phyloP scores from a whole-genome alignment of 2,888 invertebrate genomes.

The Ophonus ardosiacus region DNA sequence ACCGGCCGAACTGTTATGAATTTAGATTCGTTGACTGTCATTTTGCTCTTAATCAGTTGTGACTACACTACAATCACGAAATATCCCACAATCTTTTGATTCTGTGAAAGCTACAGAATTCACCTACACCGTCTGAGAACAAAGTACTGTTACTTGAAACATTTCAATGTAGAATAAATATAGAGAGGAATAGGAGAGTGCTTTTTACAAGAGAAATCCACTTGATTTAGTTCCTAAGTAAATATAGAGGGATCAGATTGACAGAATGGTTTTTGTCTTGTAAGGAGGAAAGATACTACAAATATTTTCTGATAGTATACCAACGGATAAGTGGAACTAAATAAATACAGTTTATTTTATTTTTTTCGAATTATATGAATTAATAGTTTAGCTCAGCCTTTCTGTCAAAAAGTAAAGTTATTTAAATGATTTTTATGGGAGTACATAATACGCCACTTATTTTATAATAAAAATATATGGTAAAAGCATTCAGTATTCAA shows the following conservation, averaged over 20 bases:
- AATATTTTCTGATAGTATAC: constrained; percentile 3
- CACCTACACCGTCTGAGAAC: neutral
- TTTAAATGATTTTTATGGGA: no score
- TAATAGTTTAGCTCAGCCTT: no score
- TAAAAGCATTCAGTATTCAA: no score
- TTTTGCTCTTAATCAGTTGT: neutral
- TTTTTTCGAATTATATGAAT: no score
- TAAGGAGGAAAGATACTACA: neutral
- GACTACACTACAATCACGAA: constrained; percentile 12
- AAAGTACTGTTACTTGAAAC: neutral
- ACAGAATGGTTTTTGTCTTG: constrained; percentile 48
- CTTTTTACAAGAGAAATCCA: constrained; percentile 50
- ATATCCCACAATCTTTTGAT: neutral
- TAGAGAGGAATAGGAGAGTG: constrained; percentile 18
- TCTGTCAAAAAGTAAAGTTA: no score
- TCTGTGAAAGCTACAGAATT: neutral
- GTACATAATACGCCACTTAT: no score
- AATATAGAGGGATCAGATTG: constrained; percentile 55
- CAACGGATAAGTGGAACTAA: neutral
- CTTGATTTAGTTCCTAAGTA: constrained; percentile 51
- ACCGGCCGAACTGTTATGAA: no score
- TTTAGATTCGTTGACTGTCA: no score
- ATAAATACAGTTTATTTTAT: no score
- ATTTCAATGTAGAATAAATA: constrained; percentile 12
- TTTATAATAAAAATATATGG: no score